Conservation (phyloP, 2,888 invertebrate species). For the Isoperla grammatica region DNA sequence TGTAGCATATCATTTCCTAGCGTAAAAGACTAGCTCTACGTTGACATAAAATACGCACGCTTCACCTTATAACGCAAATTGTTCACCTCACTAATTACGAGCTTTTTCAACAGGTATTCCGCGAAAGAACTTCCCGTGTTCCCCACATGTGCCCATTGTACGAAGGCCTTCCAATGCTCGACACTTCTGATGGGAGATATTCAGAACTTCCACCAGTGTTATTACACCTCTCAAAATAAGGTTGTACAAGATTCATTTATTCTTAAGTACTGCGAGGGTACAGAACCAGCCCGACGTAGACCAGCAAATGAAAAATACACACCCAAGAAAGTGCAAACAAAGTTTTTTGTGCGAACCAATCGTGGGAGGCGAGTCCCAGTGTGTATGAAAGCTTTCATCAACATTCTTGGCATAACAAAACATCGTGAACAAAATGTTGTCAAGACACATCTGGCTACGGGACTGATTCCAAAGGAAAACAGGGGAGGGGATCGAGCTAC, state of each 20-base stretch:
- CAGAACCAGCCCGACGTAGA: not conserved
- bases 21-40: too few species aligned
- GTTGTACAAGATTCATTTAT: constrained; percentile 5
- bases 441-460: constrained; percentile 1
- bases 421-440: not conserved
- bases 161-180: constrained; percentile 2
- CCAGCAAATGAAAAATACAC: constrained; percentile 3
- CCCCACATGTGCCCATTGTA: not conserved
- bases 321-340: not conserved
- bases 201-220: not conserved
- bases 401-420: constrained; percentile 1
- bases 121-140: not conserved
- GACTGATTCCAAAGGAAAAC: not conserved
- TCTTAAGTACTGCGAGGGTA: not conserved
- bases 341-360: constrained; percentile 2
- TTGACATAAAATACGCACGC: too few species aligned
- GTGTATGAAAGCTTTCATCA: constrained; percentile 6
- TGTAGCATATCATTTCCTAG: too few species aligned
- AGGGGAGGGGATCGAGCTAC: too few species aligned
- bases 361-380: not conserved
- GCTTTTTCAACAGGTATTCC: constrained; percentile 6
- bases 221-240: constrained; percentile 6
- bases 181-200: constrained; percentile 1
- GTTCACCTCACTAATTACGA: too few species aligned
- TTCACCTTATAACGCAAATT: too few species aligned